Base-by-base conservation (phyloP, 2,113 vertebrate genomes). In the Arizona elegans region DNA sequence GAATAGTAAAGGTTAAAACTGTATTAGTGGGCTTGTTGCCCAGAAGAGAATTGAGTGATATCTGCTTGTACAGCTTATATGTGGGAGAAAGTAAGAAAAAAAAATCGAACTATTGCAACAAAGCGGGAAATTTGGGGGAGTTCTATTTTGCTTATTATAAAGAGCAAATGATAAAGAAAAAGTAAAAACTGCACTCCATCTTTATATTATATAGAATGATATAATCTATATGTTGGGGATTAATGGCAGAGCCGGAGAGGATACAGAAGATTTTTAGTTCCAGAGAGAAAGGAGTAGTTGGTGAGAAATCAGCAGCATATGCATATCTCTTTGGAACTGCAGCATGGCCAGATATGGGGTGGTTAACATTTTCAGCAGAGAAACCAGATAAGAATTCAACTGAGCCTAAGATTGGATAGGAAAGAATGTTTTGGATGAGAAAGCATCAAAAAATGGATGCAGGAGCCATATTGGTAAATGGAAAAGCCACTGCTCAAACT, bases 1-100 rank as follows among this genome's bases (percentile, higher is more conserved):
- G 96, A 65, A 93, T 90, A 93, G 0, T 2, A 96, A 96, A 97
- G 95, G 93, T 92, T 97, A 96, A 29, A 13, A 12, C 4, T 93
- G 52, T 87, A 15, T 33, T 0, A 2, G 94, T 93, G 92, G 94
- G 92, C 95, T 96, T 93, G 91, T 91, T 70, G 89, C 59, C 43
- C 50, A 89, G 29, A 13, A 17, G 0, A 0, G 0, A 0, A 7
- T 29, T 6, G 11, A 24, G 65, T 88, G 24, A 26, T 62, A 52
- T 85, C 90, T 92, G 91, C 90, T 96, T 94, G 59, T 81, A 19
- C 3, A 52, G 23, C 52, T 43, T 56, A 21, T 56, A 24, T 6
- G 62, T 43, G 33, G 52, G 43, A 88, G 86, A 38, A 75, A 50
- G 23, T 9, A 53, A 38, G 19, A n/a, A 81, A 47, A 47, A 21